phyloP scores from a whole-genome alignment of 2,113 vertebrate species.

The Stegastes partitus region DNA sequence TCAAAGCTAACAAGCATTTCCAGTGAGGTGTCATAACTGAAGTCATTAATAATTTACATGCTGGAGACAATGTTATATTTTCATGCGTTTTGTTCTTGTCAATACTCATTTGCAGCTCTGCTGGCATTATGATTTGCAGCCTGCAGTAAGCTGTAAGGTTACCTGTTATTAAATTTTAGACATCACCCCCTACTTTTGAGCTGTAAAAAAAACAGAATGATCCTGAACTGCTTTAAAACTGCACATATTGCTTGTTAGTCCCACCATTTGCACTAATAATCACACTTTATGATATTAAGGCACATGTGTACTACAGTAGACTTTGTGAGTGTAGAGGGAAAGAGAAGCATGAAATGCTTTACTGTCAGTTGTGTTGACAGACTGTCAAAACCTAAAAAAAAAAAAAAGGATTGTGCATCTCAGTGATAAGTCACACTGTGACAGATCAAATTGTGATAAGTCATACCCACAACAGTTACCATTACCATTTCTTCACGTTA shows the following conservation, averaged over 20 bases:
- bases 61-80: conserved; percentile 13
- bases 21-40: background rate
- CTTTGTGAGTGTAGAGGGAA: background rate
- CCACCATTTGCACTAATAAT: background rate
- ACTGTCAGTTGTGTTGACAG: conserved; percentile 24
- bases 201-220: background rate
- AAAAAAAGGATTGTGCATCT: background rate
- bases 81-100: conserved; percentile 8
- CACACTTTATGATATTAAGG: background rate
- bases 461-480: conserved; percentile 17
- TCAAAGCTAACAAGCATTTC: conserved; percentile 21
- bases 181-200: conserved; percentile 10
- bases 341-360: conserved; percentile 14
- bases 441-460: conserved; percentile 32
- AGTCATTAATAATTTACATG: conserved; percentile 34
- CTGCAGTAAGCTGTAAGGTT: background rate
- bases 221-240: background rate
- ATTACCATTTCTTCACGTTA: conserved; percentile 32
- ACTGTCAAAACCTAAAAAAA: conserved; percentile 7
- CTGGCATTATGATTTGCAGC: conserved; percentile 4
- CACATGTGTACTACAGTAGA: background rate
- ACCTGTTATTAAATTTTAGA: conserved; percentile 2
- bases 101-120: background rate
- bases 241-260: background rate
- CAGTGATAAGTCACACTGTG: conserved; percentile 17